Conservation (phyloP, 1,140 invertebrate genomes). For the Bombus superbus region DNA sequence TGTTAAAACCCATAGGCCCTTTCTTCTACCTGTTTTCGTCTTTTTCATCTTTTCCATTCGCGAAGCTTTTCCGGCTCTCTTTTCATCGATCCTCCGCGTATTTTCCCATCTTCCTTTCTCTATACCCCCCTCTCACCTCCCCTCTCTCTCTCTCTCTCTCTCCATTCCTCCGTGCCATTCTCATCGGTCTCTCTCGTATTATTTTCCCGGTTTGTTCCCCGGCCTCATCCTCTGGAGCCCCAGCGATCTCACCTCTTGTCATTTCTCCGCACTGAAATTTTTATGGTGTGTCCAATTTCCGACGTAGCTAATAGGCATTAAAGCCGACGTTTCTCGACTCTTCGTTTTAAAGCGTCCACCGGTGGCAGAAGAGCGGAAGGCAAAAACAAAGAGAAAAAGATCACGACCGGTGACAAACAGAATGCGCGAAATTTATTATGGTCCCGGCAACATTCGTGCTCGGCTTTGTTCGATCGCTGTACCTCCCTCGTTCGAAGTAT, state of each 20-base stretch:
- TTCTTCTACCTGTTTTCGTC: neutral
- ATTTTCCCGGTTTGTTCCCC: slow-evolving; percentile 44
- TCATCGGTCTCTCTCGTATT: slow-evolving; percentile 16
- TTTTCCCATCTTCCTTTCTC: neutral
- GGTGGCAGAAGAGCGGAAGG: neutral
- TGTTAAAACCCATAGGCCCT: neutral
- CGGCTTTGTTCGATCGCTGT: neutral
- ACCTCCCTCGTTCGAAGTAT: neutral
- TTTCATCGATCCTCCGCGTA: slow-evolving; percentile 7
- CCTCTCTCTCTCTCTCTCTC: neutral
- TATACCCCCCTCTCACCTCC: neutral
- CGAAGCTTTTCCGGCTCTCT: neutral
- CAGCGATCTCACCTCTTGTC: slow-evolving; percentile 50
- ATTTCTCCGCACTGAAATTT: slow-evolving; percentile 66
- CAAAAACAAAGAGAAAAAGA: neutral
- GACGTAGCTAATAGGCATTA: slow-evolving; percentile 69
- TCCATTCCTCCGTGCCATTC: neutral
- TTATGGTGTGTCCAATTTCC: slow-evolving; percentile 70
- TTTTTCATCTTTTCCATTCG: slow-evolving; percentile 8
- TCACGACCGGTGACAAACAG: slow-evolving; percentile 20
- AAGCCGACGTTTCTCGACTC: slow-evolving; percentile 57
- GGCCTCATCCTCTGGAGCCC: slow-evolving; percentile 19
- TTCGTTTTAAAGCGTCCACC: slow-evolving; percentile 49
- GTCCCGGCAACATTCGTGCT: neutral
- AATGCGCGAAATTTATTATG: slow-evolving; percentile 1